These are phyloP conservation scores for Megaceryle torquata DNA, from an alignment of 2,113 vertebrate genomes.

Conservation along the genomic window DNA sequence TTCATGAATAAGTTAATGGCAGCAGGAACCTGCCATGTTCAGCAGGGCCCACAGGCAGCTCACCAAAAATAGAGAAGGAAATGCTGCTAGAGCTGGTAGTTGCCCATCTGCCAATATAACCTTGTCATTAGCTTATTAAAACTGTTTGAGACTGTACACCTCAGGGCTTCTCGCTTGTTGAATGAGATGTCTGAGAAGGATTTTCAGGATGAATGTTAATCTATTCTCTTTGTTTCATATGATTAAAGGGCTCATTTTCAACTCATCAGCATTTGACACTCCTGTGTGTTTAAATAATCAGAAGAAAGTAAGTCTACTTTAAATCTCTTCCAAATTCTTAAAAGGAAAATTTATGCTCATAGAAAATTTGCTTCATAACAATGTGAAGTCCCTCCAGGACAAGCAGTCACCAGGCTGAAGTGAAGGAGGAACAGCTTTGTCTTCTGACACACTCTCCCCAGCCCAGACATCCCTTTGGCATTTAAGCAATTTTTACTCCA, in stretches of 20 bases:
- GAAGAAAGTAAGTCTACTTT: background rate
- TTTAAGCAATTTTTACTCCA: background rate
- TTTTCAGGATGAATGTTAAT: background rate
- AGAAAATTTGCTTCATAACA: background rate
- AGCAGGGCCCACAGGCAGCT: background rate
- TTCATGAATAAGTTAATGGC: background rate
- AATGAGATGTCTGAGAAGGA: background rate
- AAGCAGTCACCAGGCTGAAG: background rate
- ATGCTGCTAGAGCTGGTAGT: rapidly evolving
- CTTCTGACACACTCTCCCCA: background rate
- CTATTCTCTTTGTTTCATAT: background rate
- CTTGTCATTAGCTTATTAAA: background rate
- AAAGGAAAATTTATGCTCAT: background rate
- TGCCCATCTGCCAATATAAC: background rate
- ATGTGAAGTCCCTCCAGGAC: background rate
- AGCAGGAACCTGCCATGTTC: background rate
- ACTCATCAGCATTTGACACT: background rate
- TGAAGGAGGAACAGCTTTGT: background rate
- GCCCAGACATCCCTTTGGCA: background rate
- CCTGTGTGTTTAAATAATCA: background rate
- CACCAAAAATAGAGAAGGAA: background rate
- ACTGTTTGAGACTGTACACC: background rate
- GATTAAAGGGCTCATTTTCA: background rate
- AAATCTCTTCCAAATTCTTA: background rate
- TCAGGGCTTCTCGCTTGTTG: background rate